Evolutionary conservation across 1,140 invertebrate species (phyloP), one percentile per base, ranked within the genome.

Genomic region (Scaptomyza montana): DNA sequence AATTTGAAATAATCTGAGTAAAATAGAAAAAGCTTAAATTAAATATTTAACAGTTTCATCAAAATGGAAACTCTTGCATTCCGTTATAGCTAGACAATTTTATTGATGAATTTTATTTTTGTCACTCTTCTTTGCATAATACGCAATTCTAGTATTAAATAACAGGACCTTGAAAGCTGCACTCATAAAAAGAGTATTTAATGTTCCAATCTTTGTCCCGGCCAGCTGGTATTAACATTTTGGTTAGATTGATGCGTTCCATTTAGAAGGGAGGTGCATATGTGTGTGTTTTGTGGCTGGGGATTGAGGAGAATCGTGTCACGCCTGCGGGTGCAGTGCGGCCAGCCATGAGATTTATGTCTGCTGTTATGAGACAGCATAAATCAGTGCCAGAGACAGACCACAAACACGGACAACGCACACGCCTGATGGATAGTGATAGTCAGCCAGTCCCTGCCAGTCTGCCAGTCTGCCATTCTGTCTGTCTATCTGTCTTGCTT

Each of bases 311-410:
- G 47, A 47, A 49, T 69, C 30, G 67, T 82, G 78, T 67, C 75
- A 77, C 78, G 84, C 76, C 68, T 63, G 64, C 61, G 65, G 51
- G 50, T 47, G 49, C 51, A 59, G 25, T 69, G 61, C 61, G 76
- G 77, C 61, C 49, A 62, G 39, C 75, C 78, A 81, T 76, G 74
- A 84, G 85, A 89, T 89, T 89, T 89, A 89, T 89, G 84, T 69
- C 69, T 84, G 77, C 67, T 59, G 66, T 85, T 89, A 89, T 89
- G 85, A 89, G 84, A 84, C 80, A 84, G 80, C 84, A 89, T 89
- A 89, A 89, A 89, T 89, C 84, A 89, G 76, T 79, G 71, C 67
- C 62, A 71, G 61, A 50, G 50, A 68, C 70, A 76, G 56, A 47
- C 33, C 33, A 19, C 36, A 55, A n/a, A 41, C 65, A 43, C 2